phyloP scores from a whole-genome alignment of 2,113 vertebrate genomes.

The Rhinogobius similis region DNA sequence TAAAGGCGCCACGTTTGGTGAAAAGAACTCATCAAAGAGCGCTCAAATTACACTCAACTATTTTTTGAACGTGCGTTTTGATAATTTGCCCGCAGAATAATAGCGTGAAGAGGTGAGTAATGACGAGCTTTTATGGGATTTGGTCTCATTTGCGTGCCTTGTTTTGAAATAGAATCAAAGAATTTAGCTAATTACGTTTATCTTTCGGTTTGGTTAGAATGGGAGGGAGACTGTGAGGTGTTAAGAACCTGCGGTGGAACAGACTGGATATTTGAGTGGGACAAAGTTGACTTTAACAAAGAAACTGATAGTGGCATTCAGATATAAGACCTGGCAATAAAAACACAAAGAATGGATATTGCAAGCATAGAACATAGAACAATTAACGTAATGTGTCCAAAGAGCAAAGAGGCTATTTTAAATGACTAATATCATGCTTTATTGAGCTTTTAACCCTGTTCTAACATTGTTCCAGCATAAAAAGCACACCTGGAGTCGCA shows the following conservation, averaged over 20 bases:
- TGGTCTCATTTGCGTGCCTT: not conserved
- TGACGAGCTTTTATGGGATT: conserved; percentile 4
- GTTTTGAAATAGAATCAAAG: conserved; percentile 8
- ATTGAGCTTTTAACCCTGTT: too few species aligned
- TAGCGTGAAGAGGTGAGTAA: conserved; percentile 7
- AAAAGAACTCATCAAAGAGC: not conserved
- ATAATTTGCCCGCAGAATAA: not conserved
- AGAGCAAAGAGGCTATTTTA: too few species aligned
- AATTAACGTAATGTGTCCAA: too few species aligned
- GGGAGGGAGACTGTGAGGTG: not conserved
- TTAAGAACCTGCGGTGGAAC: not conserved
- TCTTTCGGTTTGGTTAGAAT: not conserved
- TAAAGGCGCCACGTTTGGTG: not conserved
- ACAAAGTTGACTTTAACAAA: too few species aligned
- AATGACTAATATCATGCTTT: too few species aligned
- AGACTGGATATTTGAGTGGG: not conserved
- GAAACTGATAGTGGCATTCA: not conserved
- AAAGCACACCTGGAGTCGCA: too few species aligned
- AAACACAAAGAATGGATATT: too few species aligned
- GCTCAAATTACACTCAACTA: conserved; percentile 5
- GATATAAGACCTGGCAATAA: too few species aligned
- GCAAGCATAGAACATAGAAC: too few species aligned
- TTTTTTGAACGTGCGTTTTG: conserved; percentile 1
- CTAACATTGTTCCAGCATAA: too few species aligned
- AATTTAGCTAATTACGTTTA: not conserved